These are phyloP conservation scores for Agapostemon virescens DNA, from an alignment of 2,888 invertebrate species.

Conservation along the genomic window DNA sequence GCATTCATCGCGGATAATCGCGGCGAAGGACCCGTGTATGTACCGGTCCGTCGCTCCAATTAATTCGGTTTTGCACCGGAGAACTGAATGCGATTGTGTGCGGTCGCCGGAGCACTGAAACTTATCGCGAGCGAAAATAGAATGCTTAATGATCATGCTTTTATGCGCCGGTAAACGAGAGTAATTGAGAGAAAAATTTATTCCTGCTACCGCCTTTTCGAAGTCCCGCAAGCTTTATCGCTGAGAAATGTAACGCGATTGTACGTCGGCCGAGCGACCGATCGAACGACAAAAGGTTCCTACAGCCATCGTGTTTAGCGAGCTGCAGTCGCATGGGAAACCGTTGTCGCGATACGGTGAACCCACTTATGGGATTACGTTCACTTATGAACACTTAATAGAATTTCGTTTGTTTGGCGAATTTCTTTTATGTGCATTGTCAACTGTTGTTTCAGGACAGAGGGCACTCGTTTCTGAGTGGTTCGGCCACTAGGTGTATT, in stretches of 20 bases:
- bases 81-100: slow-evolving; percentile 16
- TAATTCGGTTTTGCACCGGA: slow-evolving; percentile 38
- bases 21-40: neutral
- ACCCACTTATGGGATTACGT: too few species aligned
- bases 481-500: too few species aligned
- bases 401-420: too few species aligned
- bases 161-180: slow-evolving; percentile 24
- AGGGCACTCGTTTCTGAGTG: too few species aligned
- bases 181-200: slow-evolving; percentile 20
- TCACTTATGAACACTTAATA: too few species aligned
- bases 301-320: neutral
- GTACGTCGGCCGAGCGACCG: neutral
- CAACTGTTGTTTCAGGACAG: too few species aligned
- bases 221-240: neutral
- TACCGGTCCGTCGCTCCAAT: slow-evolving; percentile 27
- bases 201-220: neutral
- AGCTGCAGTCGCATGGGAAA: neutral
- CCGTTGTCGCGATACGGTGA: too few species aligned
- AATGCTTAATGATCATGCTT: slow-evolving; percentile 30
- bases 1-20: slow-evolving; percentile 13
- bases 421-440: too few species aligned
- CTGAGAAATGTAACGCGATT: neutral
- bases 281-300: neutral
- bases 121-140: slow-evolving; percentile 38
- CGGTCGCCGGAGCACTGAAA: slow-evolving; percentile 4